Evolutionary conservation across 2,113 vertebrate genomes (phyloP).

Genomic region (Festucalex cinctus): DNA sequence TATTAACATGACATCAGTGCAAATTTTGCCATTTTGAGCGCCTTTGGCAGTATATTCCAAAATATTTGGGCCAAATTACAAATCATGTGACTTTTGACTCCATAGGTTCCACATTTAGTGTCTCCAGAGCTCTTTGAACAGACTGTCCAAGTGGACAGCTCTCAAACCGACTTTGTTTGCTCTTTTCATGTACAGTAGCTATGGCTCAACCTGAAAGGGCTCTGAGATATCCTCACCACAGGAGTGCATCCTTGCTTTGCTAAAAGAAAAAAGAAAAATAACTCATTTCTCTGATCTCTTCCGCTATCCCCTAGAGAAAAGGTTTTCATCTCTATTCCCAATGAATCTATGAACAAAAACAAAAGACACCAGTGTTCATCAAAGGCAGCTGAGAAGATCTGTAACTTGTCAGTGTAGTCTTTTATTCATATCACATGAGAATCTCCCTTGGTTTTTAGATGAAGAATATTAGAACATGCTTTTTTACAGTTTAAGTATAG

Average conservation of each 20-base stretch:
- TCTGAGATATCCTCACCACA: slow-evolving; percentile 30
- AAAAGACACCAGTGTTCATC: slow-evolving; percentile 62
- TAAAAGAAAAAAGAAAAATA: slow-evolving; percentile 34
- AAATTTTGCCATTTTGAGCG: too few relatives aligned
- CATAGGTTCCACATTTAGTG: not conserved
- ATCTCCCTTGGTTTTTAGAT: slow-evolving; percentile 20
- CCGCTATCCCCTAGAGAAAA: slow-evolving; percentile 40
- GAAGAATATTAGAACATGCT: slow-evolving; percentile 33
- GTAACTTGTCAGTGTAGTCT: slow-evolving; percentile 55
- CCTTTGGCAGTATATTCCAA: not conserved
- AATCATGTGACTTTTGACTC: slow-evolving; percentile 8
- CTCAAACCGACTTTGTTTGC: slow-evolving; percentile 44
- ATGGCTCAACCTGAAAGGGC: slow-evolving; percentile 36
- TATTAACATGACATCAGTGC: too few relatives aligned
- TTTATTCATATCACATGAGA: slow-evolving; percentile 72
- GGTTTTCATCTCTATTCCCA: slow-evolving; percentile 60
- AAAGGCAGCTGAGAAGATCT: slow-evolving; percentile 64
- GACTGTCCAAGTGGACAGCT: slow-evolving; percentile 37
- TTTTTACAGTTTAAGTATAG: slow-evolving; percentile 23
- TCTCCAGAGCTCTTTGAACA: not conserved
- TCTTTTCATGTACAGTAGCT: slow-evolving; percentile 40
- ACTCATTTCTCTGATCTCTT: slow-evolving; percentile 57
- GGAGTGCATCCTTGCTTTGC: slow-evolving; percentile 36
- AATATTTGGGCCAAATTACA: not conserved
- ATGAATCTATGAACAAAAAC: slow-evolving; percentile 59